A percentile compares a stretch with the other conserved stretches of the same genome.
phyloP scores from a whole-genome alignment of 2,797 vertebrate genomes.

The Sebastiscus albofasciatus region DNA sequence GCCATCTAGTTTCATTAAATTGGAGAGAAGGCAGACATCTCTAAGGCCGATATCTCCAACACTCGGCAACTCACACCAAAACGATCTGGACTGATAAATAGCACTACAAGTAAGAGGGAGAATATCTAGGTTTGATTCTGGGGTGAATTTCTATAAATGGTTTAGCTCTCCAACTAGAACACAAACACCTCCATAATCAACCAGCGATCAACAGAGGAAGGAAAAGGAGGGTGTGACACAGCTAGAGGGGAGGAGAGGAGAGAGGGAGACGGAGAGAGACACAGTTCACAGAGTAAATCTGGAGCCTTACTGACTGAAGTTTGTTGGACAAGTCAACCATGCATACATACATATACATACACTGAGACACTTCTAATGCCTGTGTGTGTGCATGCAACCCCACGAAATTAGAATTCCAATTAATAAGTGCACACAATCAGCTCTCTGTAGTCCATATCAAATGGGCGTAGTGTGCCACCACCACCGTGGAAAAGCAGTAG shows the following conservation, averaged over 20 bases:
- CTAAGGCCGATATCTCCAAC: not conserved
- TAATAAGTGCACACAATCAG: constrained; percentile 39
- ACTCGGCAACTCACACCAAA: too few relatives aligned
- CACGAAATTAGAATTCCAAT: constrained; percentile 10
- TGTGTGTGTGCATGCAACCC: constrained; percentile 4
- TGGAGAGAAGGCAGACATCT: not conserved
- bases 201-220: constrained; percentile 28
- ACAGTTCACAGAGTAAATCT: not conserved
- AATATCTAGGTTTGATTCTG: too few relatives aligned
- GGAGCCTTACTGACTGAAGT: not conserved
- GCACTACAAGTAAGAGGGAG: too few relatives aligned
- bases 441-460: constrained; percentile 62
- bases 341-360: not conserved
- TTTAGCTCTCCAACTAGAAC: not conserved
- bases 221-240: not conserved
- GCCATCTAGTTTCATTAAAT: not conserved
- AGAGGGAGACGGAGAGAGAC: not conserved
- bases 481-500: constrained; percentile 48
- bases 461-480: constrained; percentile 35
- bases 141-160: not conserved
- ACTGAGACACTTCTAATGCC: not conserved
- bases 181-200: not conserved
- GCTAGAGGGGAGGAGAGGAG: not conserved
- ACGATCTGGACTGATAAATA: too few relatives aligned
- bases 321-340: not conserved